These are phyloP conservation scores for Volucella inflata DNA, from an alignment of 2,888 invertebrate genomes.

Conservation along the genomic window DNA sequence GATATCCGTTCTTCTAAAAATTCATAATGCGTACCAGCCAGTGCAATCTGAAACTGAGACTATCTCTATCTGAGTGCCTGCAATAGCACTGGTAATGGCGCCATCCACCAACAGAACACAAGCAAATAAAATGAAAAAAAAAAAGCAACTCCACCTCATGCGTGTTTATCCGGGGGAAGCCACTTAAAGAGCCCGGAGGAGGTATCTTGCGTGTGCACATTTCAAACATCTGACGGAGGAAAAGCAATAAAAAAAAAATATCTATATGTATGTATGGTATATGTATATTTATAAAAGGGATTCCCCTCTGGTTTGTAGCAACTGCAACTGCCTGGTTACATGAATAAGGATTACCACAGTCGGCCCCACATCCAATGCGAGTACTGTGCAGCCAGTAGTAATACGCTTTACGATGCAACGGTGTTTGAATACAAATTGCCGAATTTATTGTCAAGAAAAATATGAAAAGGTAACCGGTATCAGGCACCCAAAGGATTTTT, in stretches of 20 bases:
- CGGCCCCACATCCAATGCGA: not conserved
- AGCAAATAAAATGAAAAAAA: conserved; percentile 23
- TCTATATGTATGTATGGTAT: no score
- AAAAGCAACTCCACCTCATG: conserved; percentile 34
- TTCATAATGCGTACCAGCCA: conserved; percentile 70
- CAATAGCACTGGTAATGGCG: conserved; percentile 19
- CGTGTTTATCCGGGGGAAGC: conserved; percentile 19
- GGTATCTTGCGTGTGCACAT: conserved; percentile 65
- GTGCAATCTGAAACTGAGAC: conserved; percentile 42
- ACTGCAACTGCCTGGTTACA: conserved; percentile 55
- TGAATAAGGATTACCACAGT: conserved; percentile 67
- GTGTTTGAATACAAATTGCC: conserved; percentile 74
- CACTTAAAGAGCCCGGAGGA: conserved; percentile 37
- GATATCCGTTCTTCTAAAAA: conserved; percentile 64
- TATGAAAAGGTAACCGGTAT: conserved; percentile 66
- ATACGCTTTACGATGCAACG: conserved; percentile 71
- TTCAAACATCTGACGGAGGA: conserved; percentile 59
- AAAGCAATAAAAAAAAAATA: conserved; percentile 51
- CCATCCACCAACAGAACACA: conserved; percentile 22
- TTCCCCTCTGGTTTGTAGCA: not conserved
- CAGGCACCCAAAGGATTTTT: conserved; percentile 47
- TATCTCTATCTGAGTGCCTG: conserved; percentile 22
- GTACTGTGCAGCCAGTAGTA: conserved; percentile 36
- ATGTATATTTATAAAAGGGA: conserved; percentile 1
- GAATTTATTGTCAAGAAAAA: conserved; percentile 72